Conservation (phyloP, 2,888 invertebrate genomes). For the Dolichomitus sp. region DNA sequence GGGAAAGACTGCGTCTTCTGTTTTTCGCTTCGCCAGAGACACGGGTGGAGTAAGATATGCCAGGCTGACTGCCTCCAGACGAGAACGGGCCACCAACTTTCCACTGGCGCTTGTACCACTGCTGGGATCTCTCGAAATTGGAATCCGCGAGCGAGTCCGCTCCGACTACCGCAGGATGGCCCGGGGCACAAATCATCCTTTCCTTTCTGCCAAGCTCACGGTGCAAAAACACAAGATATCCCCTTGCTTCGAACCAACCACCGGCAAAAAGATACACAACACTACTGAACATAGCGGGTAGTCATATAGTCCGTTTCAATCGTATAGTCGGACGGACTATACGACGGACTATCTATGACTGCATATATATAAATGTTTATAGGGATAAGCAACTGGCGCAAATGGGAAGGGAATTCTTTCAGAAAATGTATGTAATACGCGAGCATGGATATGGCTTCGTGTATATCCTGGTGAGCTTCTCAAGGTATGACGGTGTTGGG, state of each 20-base stretch:
- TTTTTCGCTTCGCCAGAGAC: conserved; percentile 59
- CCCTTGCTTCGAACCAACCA: conserved; percentile 42
- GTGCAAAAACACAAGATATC: conserved; percentile 64
- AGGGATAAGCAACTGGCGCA: background rate
- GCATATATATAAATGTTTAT: background rate
- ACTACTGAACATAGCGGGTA: conserved; percentile 34
- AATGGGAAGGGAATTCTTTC: conserved; percentile 10
- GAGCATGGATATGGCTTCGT: background rate
- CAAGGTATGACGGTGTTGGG: conserved; percentile 13
- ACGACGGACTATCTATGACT: too few species aligned
- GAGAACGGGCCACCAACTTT: conserved; percentile 56
- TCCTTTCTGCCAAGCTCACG: conserved; percentile 28
- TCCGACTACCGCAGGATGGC: conserved; percentile 62
- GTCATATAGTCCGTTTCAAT: conserved; percentile 2
- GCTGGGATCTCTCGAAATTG: conserved; percentile 66
- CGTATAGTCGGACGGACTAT: too few species aligned
- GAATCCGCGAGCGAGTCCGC: conserved; percentile 67
- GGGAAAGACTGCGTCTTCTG: conserved; percentile 52
- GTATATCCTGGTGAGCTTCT: conserved; percentile 13
- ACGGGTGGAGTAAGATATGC: conserved; percentile 50
- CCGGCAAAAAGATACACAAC: conserved; percentile 39
- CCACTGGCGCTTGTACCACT: conserved; percentile 60
- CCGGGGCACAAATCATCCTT: conserved; percentile 64
- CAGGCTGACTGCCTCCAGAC: conserved; percentile 55
- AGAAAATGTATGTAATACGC: conserved; percentile 14